Base-by-base conservation (phyloP, 1,140 invertebrate genomes). In the Piezodorus guildinii region DNA sequence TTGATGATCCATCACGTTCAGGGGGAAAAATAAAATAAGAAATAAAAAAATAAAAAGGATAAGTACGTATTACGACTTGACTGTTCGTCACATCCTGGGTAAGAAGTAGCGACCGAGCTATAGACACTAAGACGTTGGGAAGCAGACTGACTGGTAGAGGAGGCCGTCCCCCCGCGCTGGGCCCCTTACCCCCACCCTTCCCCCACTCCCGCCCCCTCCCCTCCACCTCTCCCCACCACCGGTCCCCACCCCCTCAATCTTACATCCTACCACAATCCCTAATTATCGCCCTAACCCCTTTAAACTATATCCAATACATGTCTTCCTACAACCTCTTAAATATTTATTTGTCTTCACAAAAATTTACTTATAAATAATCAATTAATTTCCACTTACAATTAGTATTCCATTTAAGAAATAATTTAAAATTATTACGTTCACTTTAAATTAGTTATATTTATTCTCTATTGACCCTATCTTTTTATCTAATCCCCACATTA, bases 1-100 rank as follows among this genome's bases (percentile, higher is more conserved):
- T 54, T 58, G 17, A 44, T 64, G 39, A n/a, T 39, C 52, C 51
- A 39, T 9, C 68, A 64, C 66, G 16, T 25, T 63, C 58, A 59
- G 60, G 60, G 59, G 58, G 52, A 61, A 56, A 8, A 49, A 4
- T 8, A 43, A 27, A 66, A 34, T 59, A 65, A 51, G 49, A 49
- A 62, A 64, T 25, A 30, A 60, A 64, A 64, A 60, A 62, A 62
- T 52, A 65, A 34, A 30, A 34, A 62, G 16, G 21, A 27, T 27
- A 12, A 9, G 60, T 64, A 62, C 60, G 58, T 56, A 10, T 17
- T 49, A 15, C 17, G 27, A 54, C 8, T 44, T 49, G 44, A 34
- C 49, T n/a, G 2, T 27, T 59, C 46, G 52, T 52, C 64, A 44
- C 46, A 30, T 52, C 64, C 44, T 61, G 23, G n/a, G 21, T 15